Percentiles rank a stretch among this genome's conserved stretches.
phyloP scores from a whole-genome alignment of 2,113 vertebrate species.

The Scophthalmus maximus region DNA sequence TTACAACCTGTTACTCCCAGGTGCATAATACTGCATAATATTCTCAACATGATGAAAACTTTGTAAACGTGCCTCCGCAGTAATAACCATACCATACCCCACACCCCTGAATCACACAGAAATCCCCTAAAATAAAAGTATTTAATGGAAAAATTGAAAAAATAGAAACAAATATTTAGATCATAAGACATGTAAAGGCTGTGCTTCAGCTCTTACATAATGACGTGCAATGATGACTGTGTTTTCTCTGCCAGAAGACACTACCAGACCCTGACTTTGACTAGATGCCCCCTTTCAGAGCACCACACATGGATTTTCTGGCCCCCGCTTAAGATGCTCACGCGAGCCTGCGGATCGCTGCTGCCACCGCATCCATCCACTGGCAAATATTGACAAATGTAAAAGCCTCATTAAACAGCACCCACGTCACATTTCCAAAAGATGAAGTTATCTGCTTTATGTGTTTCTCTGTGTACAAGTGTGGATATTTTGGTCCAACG shows the following conservation, averaged over 20 bases:
- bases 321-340: constrained; percentile 14
- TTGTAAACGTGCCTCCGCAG: too few species aligned
- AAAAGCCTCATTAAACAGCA: constrained; percentile 48
- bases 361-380: constrained; percentile 11
- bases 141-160: too few species aligned
- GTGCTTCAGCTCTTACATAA: constrained; percentile 22
- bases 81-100: too few species aligned
- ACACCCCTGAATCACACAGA: too few species aligned
- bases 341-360: constrained; percentile 10
- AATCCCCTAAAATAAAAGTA: too few species aligned
- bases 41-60: neutral
- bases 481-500: neutral
- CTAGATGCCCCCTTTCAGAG: constrained; percentile 8
- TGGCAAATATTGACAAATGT: constrained; percentile 52
- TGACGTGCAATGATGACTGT: constrained; percentile 30
- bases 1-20: neutral
- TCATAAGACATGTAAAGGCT: too few species aligned
- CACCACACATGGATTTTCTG: constrained; percentile 31
- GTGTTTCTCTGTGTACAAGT: neutral
- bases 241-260: constrained; percentile 29
- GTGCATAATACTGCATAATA: neutral
- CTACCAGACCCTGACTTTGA: constrained; percentile 45
- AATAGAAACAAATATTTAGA: too few species aligned
- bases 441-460: constrained; percentile 21
- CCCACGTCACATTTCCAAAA: constrained; percentile 27